A percentile compares a stretch with the other conserved stretches of the same genome.
These are phyloP conservation scores for Tyto alba DNA, from an alignment of 2,113 vertebrate genomes.

Conservation along the genomic window DNA sequence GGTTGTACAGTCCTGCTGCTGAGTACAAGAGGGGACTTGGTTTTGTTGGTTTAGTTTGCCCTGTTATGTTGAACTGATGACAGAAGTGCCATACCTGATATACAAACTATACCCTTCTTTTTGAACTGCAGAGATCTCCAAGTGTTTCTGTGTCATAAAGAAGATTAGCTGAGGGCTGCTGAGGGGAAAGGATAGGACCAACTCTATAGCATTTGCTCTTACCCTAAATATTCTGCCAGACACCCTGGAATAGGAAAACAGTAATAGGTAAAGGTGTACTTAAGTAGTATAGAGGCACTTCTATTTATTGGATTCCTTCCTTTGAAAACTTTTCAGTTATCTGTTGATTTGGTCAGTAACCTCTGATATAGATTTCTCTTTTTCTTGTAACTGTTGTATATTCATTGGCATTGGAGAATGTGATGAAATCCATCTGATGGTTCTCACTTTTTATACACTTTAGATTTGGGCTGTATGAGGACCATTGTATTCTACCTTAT, in stretches of 20 bases:
- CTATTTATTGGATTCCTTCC: neutral
- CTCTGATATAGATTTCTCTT: neutral
- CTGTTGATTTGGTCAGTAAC: neutral
- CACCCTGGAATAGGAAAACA: neutral
- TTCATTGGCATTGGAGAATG: neutral
- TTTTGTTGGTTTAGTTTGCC: neutral
- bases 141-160: neutral
- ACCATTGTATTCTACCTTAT: neutral
- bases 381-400: neutral
- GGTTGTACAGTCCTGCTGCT: neutral
- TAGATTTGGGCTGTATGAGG: neutral
- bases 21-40: neutral
- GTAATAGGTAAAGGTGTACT: neutral
- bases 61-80: neutral
- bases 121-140: neutral
- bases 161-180: neutral
- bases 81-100: neutral
- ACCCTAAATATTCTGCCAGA: neutral
- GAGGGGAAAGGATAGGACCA: neutral
- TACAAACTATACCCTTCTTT: neutral
- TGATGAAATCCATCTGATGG: neutral
- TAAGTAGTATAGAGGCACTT: neutral
- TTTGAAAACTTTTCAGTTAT: neutral
- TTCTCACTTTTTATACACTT: neutral
- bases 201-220: neutral